These are phyloP conservation scores for Ctenoplectra terminalis DNA, from an alignment of 1,140 invertebrate species.

Conservation along the genomic window DNA sequence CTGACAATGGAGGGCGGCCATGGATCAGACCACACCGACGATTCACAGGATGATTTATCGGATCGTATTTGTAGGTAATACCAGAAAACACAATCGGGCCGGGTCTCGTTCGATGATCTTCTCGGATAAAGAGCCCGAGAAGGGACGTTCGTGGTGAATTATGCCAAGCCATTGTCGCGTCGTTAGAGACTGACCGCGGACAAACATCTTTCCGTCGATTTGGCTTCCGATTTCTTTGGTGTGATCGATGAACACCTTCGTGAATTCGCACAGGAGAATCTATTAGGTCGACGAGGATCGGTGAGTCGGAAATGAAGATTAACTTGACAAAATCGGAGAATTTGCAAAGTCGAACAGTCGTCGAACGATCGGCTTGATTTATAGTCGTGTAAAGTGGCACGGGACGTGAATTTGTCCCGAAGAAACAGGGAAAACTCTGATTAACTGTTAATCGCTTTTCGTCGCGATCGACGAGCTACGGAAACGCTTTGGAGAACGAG, in stretches of 20 bases:
- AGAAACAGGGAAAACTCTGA: conserved; percentile 17
- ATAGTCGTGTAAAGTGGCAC: background rate
- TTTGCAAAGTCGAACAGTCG: background rate
- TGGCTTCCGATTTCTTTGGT: background rate
- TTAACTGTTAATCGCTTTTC: conserved; percentile 29
- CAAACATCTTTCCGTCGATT: background rate
- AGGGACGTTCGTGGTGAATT: conserved; percentile 41
- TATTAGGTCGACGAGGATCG: too few species aligned
- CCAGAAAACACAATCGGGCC: conserved; percentile 49
- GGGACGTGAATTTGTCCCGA: background rate
- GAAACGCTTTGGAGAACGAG: background rate
- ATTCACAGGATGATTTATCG: conserved; percentile 62
- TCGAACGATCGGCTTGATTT: background rate
- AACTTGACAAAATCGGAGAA: background rate
- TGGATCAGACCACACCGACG: conserved; percentile 40
- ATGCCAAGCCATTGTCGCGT: conserved; percentile 30
- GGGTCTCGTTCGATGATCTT: conserved; percentile 19
- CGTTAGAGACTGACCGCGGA: conserved; percentile 12
- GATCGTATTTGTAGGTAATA: conserved; percentile 60
- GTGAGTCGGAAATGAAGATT: background rate
- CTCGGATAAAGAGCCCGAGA: conserved; percentile 16
- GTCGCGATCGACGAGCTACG: background rate
- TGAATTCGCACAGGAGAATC: background rate
- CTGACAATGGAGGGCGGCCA: conserved; percentile 51
- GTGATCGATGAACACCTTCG: background rate